Evolutionary conservation across 1,140 invertebrate species (phyloP), one percentile per base, ranked within the genome.

Genomic region (Drosophila gunungcola): DNA sequence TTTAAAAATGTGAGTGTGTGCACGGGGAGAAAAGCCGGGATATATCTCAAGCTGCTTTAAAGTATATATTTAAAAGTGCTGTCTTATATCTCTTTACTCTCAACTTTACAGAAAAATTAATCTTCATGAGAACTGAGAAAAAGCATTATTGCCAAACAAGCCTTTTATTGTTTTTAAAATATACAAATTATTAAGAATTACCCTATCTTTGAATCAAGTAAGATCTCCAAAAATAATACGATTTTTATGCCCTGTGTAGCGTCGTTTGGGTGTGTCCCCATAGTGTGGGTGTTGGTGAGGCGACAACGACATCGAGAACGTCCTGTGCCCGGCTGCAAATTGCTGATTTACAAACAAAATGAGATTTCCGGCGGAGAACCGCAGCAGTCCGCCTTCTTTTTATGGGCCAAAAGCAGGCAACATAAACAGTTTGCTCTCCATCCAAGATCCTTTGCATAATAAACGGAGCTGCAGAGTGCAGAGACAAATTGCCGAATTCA

Each of bases 331-430:
- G 82, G 83, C 84, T 86, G 76, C 49, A 88, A 88, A 88, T 88
- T 89, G 83, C 83, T 88, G 83, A 88, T 88, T 88, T 88, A 88
- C 83, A 88, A 88, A 88, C 84, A 88, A 88, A 88, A 88, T 88
- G 80, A 84, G 83, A 88, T 88, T 86, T 86, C 56, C 79, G 72
- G 42, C 69, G 69, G 45, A 51, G 73, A 65, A 60, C 56, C 68
- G 73, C 80, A 45, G 55, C 80, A 45, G 55, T 77, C 73, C 42
- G 42, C 54, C 49, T 49, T 29, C 65, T 67, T 83, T 75, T 77
- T 85, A 85, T 78, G 79, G 63, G 56, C 27, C 64, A 64, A 38
- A 64, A 38, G 54, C 74, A 60, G 61, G 45, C 67, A 61, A 61
- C 74, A 78, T 82, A 82, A 82, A 75, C 75, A 76, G 70, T 84